phyloP scores from a whole-genome alignment of 2,797 vertebrate species.

The Takifugu rubripes region DNA sequence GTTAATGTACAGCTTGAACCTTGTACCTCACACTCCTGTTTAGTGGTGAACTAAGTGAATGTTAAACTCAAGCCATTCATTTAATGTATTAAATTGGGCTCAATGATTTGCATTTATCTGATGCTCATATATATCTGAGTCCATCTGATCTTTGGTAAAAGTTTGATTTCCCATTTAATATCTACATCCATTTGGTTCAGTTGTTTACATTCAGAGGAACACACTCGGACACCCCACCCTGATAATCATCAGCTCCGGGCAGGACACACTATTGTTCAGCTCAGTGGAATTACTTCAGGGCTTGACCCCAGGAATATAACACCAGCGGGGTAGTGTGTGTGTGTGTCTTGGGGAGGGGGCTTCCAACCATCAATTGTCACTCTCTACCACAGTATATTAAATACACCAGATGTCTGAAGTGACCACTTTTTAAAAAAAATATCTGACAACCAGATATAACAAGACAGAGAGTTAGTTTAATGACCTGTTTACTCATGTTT shows the following conservation, averaged over 20 bases:
- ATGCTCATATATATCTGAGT: no score
- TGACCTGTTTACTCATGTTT: background rate
- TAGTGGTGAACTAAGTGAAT: no score
- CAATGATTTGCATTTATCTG: no score
- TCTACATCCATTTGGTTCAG: slow-evolving; percentile 24
- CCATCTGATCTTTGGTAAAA: no score
- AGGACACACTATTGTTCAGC: slow-evolving; percentile 68
- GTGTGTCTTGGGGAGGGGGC: slow-evolving; percentile 19
- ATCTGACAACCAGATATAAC: background rate
- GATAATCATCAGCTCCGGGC: slow-evolving; percentile 65
- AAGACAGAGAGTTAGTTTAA: background rate
- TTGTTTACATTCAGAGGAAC: slow-evolving; percentile 13
- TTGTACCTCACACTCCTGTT: no score
- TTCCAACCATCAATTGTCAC: slow-evolving; percentile 67
- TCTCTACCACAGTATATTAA: slow-evolving; percentile 36
- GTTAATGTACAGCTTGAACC: no score
- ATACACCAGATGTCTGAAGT: slow-evolving; percentile 5
- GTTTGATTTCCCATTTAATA: slow-evolving; percentile 14
- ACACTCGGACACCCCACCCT: slow-evolving; percentile 36
- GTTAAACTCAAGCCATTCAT: no score
- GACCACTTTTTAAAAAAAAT: slow-evolving; percentile 7
- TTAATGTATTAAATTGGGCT: no score
- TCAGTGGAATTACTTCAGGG: slow-evolving; percentile 70
- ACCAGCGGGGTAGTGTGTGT: slow-evolving; percentile 32
- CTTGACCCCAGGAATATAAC: slow-evolving; percentile 57